These are phyloP conservation scores for Sitta europaea DNA, from an alignment of 2,113 vertebrate genomes.

Conservation along the genomic window DNA sequence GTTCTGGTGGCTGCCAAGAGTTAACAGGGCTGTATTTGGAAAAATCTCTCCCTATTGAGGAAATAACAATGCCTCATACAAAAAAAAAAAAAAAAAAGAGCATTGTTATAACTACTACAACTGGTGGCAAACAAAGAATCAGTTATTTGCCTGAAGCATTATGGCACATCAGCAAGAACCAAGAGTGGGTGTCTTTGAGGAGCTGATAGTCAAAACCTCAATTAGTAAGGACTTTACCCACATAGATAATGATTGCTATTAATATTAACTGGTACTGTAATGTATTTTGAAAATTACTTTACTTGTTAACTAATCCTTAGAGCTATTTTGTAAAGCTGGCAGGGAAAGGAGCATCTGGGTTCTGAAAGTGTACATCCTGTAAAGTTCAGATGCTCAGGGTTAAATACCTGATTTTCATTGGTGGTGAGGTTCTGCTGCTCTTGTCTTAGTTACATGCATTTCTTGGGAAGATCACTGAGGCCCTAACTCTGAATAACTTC, in stretches of 20 bases:
- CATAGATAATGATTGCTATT: not conserved
- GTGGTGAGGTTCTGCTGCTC: not conserved
- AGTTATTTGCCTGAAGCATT: constrained; percentile 7
- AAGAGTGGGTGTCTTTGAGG: constrained; percentile 16
- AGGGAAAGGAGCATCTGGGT: not conserved
- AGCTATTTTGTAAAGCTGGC: not conserved
- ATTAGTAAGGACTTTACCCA: not conserved
- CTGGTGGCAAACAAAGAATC: constrained; percentile 15
- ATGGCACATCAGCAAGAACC: not conserved
- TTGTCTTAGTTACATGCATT: not conserved
- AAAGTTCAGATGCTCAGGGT: not conserved
- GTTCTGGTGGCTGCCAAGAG: not conserved
- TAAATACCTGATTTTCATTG: not conserved
- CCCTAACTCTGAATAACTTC: not conserved
- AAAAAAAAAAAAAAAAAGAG: not conserved
- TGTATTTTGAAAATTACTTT: not conserved
- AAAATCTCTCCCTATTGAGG: not conserved
- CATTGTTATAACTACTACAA: not conserved
- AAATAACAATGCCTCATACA: not conserved
- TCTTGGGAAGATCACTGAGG: not conserved
- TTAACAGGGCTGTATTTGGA: not conserved
- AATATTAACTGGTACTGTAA: not conserved
- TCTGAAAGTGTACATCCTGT: not conserved
- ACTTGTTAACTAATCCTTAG: not conserved
- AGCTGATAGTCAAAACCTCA: not conserved